Base-by-base conservation (phyloP, 2,113 vertebrate species). In the Antechinus flavipes region DNA sequence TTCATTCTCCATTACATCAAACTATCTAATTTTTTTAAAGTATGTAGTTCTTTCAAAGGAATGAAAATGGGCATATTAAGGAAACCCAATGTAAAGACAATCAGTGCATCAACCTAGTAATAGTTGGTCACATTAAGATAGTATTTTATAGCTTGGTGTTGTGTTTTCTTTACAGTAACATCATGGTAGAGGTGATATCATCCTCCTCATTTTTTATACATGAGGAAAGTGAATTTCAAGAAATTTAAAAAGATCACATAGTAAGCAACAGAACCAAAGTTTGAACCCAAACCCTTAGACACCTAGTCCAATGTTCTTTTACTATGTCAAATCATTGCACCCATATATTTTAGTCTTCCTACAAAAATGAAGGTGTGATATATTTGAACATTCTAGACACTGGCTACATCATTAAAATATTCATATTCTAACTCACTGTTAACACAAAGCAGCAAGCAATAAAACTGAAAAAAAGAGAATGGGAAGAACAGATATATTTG, bases 11-110 rank as follows among this genome's bases (percentile, higher is more conserved):
- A 61, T 27, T 68, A 68, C 3, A 5, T 35, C 61, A 68, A 30
- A 68, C 61, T 35, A 35, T 91, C 26, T 91, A 89, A 91, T 94
- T 68, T 68, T 94, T 95, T 23, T 54, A 92, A 95, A 89, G n/a
- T 91, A 9, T 55, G 11, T 55, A 93, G 89, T 90, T 94, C 91
- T 54, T n/a, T 95, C 42, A 90, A 46, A 94, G 30, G 46, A 54
- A 30, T 54, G 12, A 68, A 35, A 68, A 16, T 52, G 50, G 50
- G 14, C 12, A 68, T 16, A 68, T 35, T 35, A 68, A 68, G 30
- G 61, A 35, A 68, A 68, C 14, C 3, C 12, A 68, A 35, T 35
- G 3, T 68, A 68, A 68, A 35, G 12, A 16, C 30, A 35, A 68
- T 16, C 14, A 68, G 30, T 4, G 35, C 16, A 22, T 68, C 61